phyloP scores from a whole-genome alignment of 2,888 invertebrate species.

The Carterocephalus palaemon region DNA sequence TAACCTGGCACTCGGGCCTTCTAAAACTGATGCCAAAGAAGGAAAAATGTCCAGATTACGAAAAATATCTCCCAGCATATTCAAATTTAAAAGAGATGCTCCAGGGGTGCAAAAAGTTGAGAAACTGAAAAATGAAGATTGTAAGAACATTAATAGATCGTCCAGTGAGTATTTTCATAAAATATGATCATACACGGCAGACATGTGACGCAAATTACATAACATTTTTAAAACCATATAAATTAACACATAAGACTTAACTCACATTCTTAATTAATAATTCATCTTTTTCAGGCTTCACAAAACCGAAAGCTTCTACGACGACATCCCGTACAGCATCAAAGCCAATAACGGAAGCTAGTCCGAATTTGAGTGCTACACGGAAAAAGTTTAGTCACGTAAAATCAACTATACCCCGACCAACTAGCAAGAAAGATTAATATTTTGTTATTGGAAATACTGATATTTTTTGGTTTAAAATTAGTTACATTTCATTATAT shows the following conservation, averaged over 20 bases:
- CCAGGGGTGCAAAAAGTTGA: slow-evolving; percentile 36
- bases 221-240: too few relatives aligned
- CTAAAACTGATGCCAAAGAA: slow-evolving; percentile 41
- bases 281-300: slow-evolving; percentile 47
- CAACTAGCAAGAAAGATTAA: slow-evolving; percentile 50
- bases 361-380: slow-evolving; percentile 50
- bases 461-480: too few relatives aligned
- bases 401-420: slow-evolving; percentile 69
- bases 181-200: too few relatives aligned
- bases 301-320: slow-evolving; percentile 53
- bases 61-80: slow-evolving; percentile 58
- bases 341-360: slow-evolving; percentile 41
- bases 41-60: slow-evolving; percentile 48
- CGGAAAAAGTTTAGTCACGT: slow-evolving; percentile 64
- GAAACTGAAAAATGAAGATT: slow-evolving; percentile 39
- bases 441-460: slow-evolving; percentile 6
- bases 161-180: slow-evolving; percentile 49
- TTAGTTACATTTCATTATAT: too few relatives aligned
- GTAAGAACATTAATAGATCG: slow-evolving; percentile 47
- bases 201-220: too few relatives aligned
- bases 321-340: slow-evolving; percentile 48
- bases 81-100: slow-evolving; percentile 48
- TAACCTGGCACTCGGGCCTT: slow-evolving; percentile 41
- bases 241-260: neutral
- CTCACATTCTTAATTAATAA: neutral